phyloP scores from a whole-genome alignment of 2,888 invertebrate genomes.

The Villa cingulata region DNA sequence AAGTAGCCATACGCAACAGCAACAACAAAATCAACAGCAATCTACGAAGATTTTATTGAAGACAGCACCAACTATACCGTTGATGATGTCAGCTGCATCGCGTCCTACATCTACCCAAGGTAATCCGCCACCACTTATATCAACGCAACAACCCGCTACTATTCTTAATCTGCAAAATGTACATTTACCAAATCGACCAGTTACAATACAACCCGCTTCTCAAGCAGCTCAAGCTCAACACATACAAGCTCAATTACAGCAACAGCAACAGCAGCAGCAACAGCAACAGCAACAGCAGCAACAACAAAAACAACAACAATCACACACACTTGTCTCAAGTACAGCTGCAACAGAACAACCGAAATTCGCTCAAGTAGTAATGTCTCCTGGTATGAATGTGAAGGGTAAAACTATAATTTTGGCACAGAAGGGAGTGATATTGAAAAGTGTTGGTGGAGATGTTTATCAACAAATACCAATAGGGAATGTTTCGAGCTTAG shows the following conservation, averaged over 20 bases:
- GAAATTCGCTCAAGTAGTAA: conserved; percentile 33
- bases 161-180: conserved; percentile 34
- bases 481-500: conserved; percentile 30
- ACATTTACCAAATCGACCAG: conserved; percentile 32
- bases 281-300: conserved; percentile 10
- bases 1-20: conserved; percentile 19
- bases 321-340: conserved; percentile 33
- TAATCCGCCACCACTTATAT: conserved; percentile 34
- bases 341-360: conserved; percentile 33
- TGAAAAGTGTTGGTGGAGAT: conserved; percentile 34
- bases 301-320: conserved; percentile 17
- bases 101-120: conserved; percentile 17
- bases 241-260: conserved; percentile 31
- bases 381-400: conserved; percentile 26
- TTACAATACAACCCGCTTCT: conserved; percentile 34
- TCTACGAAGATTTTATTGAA: conserved; percentile 34
- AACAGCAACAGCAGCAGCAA: conserved; percentile 26
- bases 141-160: conserved; percentile 28
- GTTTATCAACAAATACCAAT: conserved; percentile 36
- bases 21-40: conserved; percentile 21
- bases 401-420: conserved; percentile 34
- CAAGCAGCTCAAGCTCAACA: conserved; percentile 35
- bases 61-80: conserved; percentile 31
- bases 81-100: conserved; percentile 25
- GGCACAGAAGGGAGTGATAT: conserved; percentile 33